Percentiles rank a stretch among this genome's conserved stretches.
phyloP scores from a whole-genome alignment of 1,140 invertebrate genomes.

The Dreissena rostriformis region DNA sequence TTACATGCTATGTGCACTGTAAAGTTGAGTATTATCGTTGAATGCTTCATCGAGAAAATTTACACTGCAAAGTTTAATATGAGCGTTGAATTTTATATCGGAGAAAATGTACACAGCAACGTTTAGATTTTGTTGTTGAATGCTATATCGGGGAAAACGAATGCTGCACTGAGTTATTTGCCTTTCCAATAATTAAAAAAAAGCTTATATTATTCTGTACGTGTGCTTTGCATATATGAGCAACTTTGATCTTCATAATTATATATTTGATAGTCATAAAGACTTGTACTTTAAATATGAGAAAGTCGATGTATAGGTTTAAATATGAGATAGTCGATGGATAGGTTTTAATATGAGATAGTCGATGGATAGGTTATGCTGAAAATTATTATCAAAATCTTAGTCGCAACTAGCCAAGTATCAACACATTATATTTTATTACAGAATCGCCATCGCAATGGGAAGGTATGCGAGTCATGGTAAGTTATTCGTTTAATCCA shows the following conservation, averaged over 20 bases:
- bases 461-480: slow-evolving; percentile 28
- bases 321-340: no score
- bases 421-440: neutral
- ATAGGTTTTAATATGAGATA: no score
- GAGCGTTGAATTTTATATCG: no score
- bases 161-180: no score
- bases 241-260: neutral
- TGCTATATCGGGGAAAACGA: no score
- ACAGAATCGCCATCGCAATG: slow-evolving; percentile 36
- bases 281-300: neutral
- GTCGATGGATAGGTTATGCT: no score
- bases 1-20: no score
- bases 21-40: no score
- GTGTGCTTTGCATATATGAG: neutral
- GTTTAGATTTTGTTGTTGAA: no score
- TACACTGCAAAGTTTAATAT: neutral
- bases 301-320: no score
- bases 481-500: slow-evolving; percentile 1
- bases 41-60: neutral
- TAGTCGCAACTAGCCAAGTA: no score
- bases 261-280: neutral
- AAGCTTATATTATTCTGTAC: neutral
- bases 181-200: neutral
- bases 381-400: neutral
- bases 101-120: no score